phyloP scores from a whole-genome alignment of 2,113 vertebrate species.

The Symphodus melops region DNA sequence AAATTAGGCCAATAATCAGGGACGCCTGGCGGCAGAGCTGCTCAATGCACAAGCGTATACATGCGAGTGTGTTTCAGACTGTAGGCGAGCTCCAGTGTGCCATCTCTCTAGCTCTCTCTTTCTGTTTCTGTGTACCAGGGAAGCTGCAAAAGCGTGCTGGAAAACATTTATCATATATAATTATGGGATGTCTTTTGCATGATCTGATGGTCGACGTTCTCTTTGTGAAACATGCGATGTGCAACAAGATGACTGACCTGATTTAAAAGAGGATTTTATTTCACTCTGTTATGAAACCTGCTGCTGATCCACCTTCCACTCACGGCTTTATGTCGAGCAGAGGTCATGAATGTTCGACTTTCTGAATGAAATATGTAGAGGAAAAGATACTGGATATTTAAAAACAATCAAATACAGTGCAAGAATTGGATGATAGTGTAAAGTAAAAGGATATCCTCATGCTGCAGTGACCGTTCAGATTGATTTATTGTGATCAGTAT shows the following conservation, averaged over 20 bases:
- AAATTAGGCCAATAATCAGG: slow-evolving; percentile 73
- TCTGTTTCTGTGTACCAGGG: no score
- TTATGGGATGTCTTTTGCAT: background rate
- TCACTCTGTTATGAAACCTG: slow-evolving; percentile 19
- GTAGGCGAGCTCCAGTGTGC: slow-evolving; percentile 19
- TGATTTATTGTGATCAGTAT: no score
- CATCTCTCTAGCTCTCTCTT: slow-evolving; percentile 7
- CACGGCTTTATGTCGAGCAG: no score
- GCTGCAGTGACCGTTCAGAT: background rate
- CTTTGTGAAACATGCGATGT: slow-evolving; percentile 9
- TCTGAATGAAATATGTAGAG: no score
- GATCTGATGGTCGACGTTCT: background rate
- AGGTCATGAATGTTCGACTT: no score
- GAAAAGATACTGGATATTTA: no score
- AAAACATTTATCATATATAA: background rate
- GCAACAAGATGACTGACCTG: background rate
- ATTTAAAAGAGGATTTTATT: slow-evolving; percentile 1
- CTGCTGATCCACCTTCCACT: no score
- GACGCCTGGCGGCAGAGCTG: slow-evolving; percentile 66
- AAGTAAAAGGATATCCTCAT: background rate
- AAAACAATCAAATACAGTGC: no score
- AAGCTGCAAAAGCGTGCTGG: background rate
- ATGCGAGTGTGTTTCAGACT: slow-evolving; percentile 43
- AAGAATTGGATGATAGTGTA: no score
- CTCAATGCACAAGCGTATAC: slow-evolving; percentile 60